A percentile compares a stretch with the other conserved stretches of the same genome.
Conservation (phyloP, 2,888 invertebrate genomes). For the Ormyrus pomaceus region DNA sequence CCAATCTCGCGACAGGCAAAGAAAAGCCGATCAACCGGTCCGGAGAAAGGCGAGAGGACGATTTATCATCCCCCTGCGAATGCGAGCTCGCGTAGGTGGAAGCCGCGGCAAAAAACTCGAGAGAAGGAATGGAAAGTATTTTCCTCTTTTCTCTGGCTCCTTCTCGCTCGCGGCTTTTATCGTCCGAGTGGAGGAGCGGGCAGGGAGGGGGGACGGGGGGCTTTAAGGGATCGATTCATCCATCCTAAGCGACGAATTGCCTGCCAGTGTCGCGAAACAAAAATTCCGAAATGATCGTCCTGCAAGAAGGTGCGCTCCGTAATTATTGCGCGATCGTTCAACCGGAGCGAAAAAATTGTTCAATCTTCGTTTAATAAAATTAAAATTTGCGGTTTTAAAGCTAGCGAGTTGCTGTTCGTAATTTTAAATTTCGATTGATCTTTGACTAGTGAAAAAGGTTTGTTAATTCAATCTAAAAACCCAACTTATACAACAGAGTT, state of each 20-base stretch:
- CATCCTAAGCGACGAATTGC: slow-evolving; percentile 65
- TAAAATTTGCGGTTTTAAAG: no score
- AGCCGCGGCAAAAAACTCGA: slow-evolving; percentile 46
- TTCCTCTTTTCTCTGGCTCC: slow-evolving; percentile 53
- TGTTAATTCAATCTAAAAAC: no score
- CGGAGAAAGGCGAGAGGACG: slow-evolving; percentile 59
- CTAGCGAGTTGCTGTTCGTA: no score
- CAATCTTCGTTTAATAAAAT: not conserved
- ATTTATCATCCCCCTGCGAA: slow-evolving; percentile 69
- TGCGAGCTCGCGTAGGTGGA: slow-evolving; percentile 6
- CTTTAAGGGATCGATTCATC: slow-evolving; percentile 65
- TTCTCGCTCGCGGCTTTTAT: slow-evolving; percentile 57
- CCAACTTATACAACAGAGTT: no score
- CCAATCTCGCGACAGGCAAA: slow-evolving; percentile 61
- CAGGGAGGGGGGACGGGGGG: slow-evolving; percentile 5
- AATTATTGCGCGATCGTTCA: not conserved
- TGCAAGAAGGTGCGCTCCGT: not conserved
- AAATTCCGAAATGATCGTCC: slow-evolving; percentile 35
- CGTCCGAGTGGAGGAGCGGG: slow-evolving; percentile 43
- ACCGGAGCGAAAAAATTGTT: not conserved
- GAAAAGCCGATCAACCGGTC: slow-evolving; percentile 60
- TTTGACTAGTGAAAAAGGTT: no score
- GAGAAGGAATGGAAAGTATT: slow-evolving; percentile 51
- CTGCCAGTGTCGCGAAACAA: slow-evolving; percentile 61
- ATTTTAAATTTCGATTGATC: no score